Conservation (phyloP, 2,888 invertebrate genomes). For the Halictus quadricinctus region DNA sequence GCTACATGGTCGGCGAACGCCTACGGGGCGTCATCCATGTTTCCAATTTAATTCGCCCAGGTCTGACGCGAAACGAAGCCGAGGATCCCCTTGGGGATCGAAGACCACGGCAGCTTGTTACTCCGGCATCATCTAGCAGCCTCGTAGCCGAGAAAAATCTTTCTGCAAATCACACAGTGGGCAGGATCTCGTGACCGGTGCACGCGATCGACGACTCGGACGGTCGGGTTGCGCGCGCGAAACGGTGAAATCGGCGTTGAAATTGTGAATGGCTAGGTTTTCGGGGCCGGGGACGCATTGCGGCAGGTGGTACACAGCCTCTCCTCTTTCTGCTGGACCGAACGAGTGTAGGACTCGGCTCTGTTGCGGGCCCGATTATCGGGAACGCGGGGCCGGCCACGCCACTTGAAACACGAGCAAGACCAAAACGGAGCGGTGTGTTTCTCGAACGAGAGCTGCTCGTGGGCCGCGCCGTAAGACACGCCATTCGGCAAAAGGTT, state of each 20-base stretch:
- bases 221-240: constrained; percentile 32
- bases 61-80: constrained; percentile 30
- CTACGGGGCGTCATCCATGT: constrained; percentile 34
- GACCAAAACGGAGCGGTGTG: constrained; percentile 63
- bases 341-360: constrained; percentile 60
- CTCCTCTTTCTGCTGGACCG: constrained; percentile 36
- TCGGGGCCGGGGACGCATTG: constrained; percentile 30
- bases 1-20: constrained; percentile 21
- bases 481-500: constrained; percentile 71
- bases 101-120: constrained; percentile 18
- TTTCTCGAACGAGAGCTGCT: constrained; percentile 51
- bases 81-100: constrained; percentile 16
- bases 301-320: constrained; percentile 63
- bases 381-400: constrained; percentile 63
- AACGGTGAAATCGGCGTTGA: constrained; percentile 50
- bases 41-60: constrained; percentile 46
- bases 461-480: constrained; percentile 61
- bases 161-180: constrained; percentile 26
- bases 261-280: constrained; percentile 48
- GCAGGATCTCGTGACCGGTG: constrained; percentile 18
- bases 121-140: constrained; percentile 2
- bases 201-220: constrained; percentile 21
- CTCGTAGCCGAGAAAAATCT: neutral
- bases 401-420: constrained; percentile 64
- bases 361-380: constrained; percentile 57